Evolutionary conservation across 2,888 invertebrate species (phyloP).

Genomic region (Sesamia inferens): DNA sequence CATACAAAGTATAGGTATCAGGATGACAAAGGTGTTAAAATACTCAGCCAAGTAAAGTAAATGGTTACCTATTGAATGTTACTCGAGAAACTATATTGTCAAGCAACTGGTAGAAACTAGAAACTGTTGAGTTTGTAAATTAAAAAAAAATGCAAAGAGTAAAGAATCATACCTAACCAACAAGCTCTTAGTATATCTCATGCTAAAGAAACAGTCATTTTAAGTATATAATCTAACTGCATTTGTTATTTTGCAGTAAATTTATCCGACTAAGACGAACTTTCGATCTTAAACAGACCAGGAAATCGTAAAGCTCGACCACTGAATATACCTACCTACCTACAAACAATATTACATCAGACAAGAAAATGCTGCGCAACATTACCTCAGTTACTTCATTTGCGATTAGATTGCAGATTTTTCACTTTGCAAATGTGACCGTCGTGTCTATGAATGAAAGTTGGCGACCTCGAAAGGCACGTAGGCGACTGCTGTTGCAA

Average conservation of each 20-base stretch:
- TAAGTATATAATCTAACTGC: background rate
- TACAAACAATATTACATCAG: conserved; percentile 38
- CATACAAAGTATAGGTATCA: conserved; percentile 1
- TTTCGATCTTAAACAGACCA: conserved; percentile 21
- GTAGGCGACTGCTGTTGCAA: conserved; percentile 87
- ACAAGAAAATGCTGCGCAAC: conserved; percentile 51
- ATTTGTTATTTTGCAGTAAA: conserved; percentile 1
- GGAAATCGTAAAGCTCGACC: conserved; percentile 37
- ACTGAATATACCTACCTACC: conserved; percentile 19
- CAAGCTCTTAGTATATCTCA: background rate
- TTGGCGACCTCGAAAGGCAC: conserved; percentile 86
- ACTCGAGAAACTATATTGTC: background rate
- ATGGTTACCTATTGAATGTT: conserved; percentile 12
- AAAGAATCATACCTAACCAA: background rate
- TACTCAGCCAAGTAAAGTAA: conserved; percentile 12
- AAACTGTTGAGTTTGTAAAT: background rate
- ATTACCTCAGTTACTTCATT: conserved; percentile 52
- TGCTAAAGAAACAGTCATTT: background rate
- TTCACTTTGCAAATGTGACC: conserved; percentile 67
- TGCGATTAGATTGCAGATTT: conserved; percentile 67
- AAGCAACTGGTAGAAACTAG: background rate
- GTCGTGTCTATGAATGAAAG: conserved; percentile 86
- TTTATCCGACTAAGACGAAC: conserved; percentile 16
- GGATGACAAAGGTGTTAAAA: conserved; percentile 28
- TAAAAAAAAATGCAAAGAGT: background rate